Conservation (phyloP, 2,113 vertebrate species). For the Willisornis vidua region DNA sequence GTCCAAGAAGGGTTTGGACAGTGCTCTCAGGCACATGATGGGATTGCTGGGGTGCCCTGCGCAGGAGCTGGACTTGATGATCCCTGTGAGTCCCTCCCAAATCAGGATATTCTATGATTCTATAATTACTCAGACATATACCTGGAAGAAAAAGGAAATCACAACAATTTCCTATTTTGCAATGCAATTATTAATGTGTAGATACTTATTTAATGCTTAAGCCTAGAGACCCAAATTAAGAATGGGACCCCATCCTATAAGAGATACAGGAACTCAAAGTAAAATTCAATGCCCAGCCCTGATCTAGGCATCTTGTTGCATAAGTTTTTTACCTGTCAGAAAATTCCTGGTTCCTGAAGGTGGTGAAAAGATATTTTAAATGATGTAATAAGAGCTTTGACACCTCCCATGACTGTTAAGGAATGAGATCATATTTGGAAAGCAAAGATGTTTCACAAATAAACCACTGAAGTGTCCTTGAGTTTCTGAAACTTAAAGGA, state of each 20-base stretch:
- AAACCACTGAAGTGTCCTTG: background rate
- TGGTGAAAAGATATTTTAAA: background rate
- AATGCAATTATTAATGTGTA: background rate
- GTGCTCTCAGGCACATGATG: background rate
- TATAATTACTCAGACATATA: background rate
- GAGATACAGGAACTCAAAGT: background rate
- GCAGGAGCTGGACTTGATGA: background rate
- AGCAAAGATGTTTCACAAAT: slow-evolving; percentile 25
- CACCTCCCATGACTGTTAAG: background rate
- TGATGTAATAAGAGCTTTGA: background rate
- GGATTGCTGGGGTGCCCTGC: background rate
- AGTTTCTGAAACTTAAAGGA: slow-evolving; percentile 4
- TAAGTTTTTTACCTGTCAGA: background rate
- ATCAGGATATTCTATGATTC: background rate
- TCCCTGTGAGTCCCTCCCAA: background rate
- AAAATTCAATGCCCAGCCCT: background rate
- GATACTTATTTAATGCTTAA: background rate
- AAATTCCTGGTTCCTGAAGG: slow-evolving; percentile 48
- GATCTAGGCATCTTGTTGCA: background rate
- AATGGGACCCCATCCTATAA: background rate
- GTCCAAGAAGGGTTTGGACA: background rate
- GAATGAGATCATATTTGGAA: slow-evolving; percentile 45
- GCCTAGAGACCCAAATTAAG: background rate
- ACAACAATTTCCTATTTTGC: background rate
- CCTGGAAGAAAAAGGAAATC: background rate